A percentile compares a stretch with the other conserved stretches of the same genome.
Conservation (phyloP, 1,140 invertebrate genomes). For the Lordiphosa mommai region DNA sequence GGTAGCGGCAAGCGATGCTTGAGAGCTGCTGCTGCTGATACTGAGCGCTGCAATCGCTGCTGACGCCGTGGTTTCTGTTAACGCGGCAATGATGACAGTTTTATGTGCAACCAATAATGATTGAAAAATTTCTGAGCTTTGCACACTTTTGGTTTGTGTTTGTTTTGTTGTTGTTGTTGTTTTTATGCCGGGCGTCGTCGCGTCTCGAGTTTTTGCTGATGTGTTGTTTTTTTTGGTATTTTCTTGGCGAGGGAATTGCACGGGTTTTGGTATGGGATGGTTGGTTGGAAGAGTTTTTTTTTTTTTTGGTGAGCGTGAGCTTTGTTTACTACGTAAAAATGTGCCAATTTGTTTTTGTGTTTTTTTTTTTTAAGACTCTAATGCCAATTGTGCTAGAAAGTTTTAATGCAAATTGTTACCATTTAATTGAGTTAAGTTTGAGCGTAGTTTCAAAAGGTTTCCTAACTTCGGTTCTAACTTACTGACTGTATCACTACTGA, state of each 20-base stretch:
- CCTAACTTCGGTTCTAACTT: slow-evolving; percentile 15
- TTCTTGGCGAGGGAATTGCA: slow-evolving; percentile 53
- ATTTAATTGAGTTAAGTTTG: slow-evolving; percentile 32
- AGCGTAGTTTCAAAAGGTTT: slow-evolving; percentile 27
- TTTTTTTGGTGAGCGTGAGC: slow-evolving; percentile 29
- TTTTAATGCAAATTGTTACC: slow-evolving; percentile 69
- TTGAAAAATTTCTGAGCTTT: slow-evolving; percentile 53
- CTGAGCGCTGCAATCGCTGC: slow-evolving; percentile 77
- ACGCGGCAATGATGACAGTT: slow-evolving; percentile 78
- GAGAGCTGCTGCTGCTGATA: slow-evolving; percentile 77
- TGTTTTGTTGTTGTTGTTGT: neutral
- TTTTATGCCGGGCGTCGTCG: slow-evolving; percentile 12
- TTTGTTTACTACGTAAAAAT: slow-evolving; percentile 26
- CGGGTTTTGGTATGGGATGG: slow-evolving; percentile 42
- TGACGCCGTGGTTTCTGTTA: slow-evolving; percentile 77
- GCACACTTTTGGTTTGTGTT: slow-evolving; percentile 31
- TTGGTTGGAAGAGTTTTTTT: slow-evolving; percentile 33
- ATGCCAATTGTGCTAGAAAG: slow-evolving; percentile 62
- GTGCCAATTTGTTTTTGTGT: slow-evolving; percentile 46
- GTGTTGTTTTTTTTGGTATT: slow-evolving; percentile 51
- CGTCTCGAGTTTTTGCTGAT: slow-evolving; percentile 5
- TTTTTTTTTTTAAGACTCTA: slow-evolving; percentile 17
- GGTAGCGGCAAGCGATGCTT: slow-evolving; percentile 59
- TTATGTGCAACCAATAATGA: slow-evolving; percentile 75
- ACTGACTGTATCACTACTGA: too few species aligned